Evolutionary conservation across 1,140 invertebrate species (phyloP), one percentile per base, ranked within the genome.

Genomic region (Drosophila navojoa): DNA sequence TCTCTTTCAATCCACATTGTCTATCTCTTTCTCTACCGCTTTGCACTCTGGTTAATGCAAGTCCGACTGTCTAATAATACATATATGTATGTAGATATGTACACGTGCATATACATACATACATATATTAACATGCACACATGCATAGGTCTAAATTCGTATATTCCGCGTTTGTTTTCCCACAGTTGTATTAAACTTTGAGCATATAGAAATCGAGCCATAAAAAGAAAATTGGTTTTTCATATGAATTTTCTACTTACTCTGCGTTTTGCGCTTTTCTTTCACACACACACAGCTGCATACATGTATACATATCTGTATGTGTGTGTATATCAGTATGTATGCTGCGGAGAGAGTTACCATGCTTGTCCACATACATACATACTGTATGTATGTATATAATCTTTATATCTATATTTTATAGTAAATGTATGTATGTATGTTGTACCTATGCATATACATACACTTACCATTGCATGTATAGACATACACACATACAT

Each of bases 221-320:
- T 84, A 69, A 73, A 77, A 84, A 72, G 63, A 72, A 82, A 85
- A 85, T 80, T 74, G 68, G 61, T 49, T 80, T 84, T 85, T 71
- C 74, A 80, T 78, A 57, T 69, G 52, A 58, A 62, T 68, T 59
- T 71, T 66, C 42, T 62, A 61, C 71, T 59, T 74, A 27, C 38
- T 63, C 66, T 76, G 44, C 57, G 54, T 61, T 79, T 73, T 42
- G 70, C 61, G 62, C 59, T 71, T 64, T 67, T 63, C 71, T 75
- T 75, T 32, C 44, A 15, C 42, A 73, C 47, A 54, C 40, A 61
- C 29, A 47, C 47, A 15, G 3, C 29, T 7, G 44, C n/a, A 16
- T 6, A 64, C 22, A 5, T 54, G 40, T 53, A 15, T 22, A 44
- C 32, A 29, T 44, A 11, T 44, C 0, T 66, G 22, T 72, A 42